Evolutionary conservation across 2,113 vertebrate genomes (phyloP).

Genomic region (Dendrocopos noguchii): DNA sequence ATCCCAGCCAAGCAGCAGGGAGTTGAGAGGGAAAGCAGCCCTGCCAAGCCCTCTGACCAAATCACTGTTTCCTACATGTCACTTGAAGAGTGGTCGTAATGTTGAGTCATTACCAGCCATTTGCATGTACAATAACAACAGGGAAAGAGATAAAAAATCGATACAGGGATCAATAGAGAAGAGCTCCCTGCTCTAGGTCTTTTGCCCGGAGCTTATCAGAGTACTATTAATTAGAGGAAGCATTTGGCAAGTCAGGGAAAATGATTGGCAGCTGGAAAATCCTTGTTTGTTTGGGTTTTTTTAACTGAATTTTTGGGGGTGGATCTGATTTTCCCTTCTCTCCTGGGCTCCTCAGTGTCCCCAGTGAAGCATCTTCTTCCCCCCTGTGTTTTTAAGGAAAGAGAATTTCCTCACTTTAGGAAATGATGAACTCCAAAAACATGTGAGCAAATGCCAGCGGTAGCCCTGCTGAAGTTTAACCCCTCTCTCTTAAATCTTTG

Average conservation of each 20-base stretch:
- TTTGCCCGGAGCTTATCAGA: not conserved
- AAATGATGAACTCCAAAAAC: not conserved
- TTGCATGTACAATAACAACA: slow-evolving; percentile 64
- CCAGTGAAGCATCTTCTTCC: fast-evolving
- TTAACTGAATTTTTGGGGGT: not conserved
- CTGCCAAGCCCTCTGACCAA: not conserved
- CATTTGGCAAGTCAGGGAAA: not conserved
- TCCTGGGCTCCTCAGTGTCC: not conserved
- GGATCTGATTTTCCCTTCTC: not conserved
- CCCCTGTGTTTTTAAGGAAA: not conserved
- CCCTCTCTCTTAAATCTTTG: not conserved
- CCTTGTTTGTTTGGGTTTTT: not conserved
- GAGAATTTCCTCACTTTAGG: not conserved
- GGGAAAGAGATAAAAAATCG: slow-evolving; percentile 49
- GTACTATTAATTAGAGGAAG: slow-evolving; percentile 55
- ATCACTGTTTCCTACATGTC: not conserved
- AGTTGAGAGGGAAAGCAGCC: not conserved
- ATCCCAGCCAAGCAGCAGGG: fast-evolving
- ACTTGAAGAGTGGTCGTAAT: not conserved
- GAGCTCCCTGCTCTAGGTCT: slow-evolving; percentile 35
- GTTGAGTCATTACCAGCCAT: slow-evolving; percentile 50
- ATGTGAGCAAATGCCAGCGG: not conserved
- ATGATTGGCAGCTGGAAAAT: slow-evolving; percentile 6
- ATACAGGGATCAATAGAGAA: slow-evolving; percentile 51
- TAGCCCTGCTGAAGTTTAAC: not conserved